These are phyloP conservation scores for Saccopteryx leptura DNA, from an alignment of 2,113 vertebrate species.

Conservation along the genomic window DNA sequence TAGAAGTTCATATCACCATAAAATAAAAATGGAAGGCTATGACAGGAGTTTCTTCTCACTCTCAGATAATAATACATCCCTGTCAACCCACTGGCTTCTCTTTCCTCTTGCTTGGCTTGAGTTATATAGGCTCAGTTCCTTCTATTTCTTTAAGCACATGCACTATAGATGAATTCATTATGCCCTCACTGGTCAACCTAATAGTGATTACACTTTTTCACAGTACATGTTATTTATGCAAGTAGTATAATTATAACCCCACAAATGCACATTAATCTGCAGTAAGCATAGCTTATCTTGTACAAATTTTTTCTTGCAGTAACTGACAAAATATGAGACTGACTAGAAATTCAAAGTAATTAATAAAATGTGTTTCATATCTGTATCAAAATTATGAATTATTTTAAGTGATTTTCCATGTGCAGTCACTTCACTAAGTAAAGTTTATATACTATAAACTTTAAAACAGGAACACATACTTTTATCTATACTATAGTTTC, in stretches of 20 bases:
- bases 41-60: neutral
- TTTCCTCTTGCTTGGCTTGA: neutral
- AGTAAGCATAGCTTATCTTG: neutral
- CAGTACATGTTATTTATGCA: neutral
- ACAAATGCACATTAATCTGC: neutral
- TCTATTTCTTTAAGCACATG: neutral
- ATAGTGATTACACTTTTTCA: neutral
- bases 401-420: neutral
- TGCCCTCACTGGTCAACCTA: neutral
- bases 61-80: neutral
- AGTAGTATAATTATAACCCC: neutral
- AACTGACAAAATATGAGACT: neutral
- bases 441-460: neutral
- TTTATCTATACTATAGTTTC: neutral
- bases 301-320: neutral
- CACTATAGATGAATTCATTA: neutral
- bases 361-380: neutral
- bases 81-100: neutral
- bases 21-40: neutral
- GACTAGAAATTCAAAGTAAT: neutral
- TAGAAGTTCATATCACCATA: neutral
- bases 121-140: neutral
- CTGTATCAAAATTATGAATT: neutral
- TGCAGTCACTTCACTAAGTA: neutral
- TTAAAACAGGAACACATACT: neutral